Evolutionary conservation across 2,797 vertebrate species (phyloP).

Genomic region (Diceros bicornis): DNA sequence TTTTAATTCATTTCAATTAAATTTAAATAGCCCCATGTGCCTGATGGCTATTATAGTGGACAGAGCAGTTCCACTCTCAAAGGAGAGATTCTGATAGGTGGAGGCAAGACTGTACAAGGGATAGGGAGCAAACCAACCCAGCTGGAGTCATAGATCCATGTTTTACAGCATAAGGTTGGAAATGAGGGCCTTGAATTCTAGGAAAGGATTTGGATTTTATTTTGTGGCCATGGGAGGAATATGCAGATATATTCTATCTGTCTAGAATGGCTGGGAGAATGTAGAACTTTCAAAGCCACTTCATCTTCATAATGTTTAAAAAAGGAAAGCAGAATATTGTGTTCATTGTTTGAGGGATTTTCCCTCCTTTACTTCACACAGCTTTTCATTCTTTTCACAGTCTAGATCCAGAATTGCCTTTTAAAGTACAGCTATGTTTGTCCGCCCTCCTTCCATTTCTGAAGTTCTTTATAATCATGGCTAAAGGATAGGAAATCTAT

Average conservation of each 20-base stretch:
- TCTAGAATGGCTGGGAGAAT: background rate
- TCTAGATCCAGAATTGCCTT: background rate
- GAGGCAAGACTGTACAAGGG: background rate
- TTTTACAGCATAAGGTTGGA: background rate
- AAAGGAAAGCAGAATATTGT: background rate
- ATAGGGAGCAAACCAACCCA: background rate
- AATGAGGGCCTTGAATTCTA: background rate
- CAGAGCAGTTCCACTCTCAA: background rate
- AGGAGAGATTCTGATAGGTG: background rate
- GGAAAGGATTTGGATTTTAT: background rate
- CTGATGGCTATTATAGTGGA: background rate
- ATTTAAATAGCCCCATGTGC: background rate
- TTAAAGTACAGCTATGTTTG: background rate
- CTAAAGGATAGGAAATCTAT: background rate
- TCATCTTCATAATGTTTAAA: background rate
- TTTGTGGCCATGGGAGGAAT: background rate
- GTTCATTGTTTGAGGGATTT: background rate
- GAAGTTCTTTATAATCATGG: background rate
- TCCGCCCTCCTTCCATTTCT: background rate
- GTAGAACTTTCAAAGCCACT: background rate
- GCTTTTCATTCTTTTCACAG: background rate
- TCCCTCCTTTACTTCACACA: background rate
- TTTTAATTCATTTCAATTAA: background rate
- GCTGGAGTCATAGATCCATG: background rate
- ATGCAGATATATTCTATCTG: background rate